Conservation (phyloP, 2,888 invertebrate genomes). For the Orchesella flavescens region DNA sequence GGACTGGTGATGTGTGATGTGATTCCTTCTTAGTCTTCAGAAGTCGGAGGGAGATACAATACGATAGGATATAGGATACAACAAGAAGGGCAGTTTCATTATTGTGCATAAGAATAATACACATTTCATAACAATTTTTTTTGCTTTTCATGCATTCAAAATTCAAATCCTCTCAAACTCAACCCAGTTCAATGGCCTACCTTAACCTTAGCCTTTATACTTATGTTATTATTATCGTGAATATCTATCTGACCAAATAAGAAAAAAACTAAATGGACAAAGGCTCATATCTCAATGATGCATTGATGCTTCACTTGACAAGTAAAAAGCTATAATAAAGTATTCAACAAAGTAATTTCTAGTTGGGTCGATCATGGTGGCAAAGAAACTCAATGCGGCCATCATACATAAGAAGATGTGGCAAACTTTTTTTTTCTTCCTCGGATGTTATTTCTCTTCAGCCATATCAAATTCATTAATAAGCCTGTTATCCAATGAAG, state of each 20-base stretch:
- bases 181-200: constrained; percentile 53
- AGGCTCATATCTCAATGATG: constrained; percentile 45
- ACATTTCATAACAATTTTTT: constrained; percentile 14
- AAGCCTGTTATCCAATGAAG: constrained; percentile 43
- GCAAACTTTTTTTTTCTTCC: constrained; percentile 7
- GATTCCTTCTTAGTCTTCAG: constrained; percentile 10
- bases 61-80: neutral
- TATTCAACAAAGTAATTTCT: constrained; percentile 38
- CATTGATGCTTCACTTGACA: constrained; percentile 35
- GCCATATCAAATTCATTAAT: constrained; percentile 55
- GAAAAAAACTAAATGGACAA: constrained; percentile 18
- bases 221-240: constrained; percentile 10
- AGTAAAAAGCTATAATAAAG: constrained; percentile 16
- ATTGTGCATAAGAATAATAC: constrained; percentile 9
- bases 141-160: neutral
- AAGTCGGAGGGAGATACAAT: too few relatives aligned
- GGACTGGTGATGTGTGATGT: neutral
- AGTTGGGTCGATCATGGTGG: constrained; percentile 30
- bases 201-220: constrained; percentile 54
- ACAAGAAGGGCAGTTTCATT: constrained; percentile 24
- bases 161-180: neutral
- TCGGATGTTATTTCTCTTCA: constrained; percentile 32
- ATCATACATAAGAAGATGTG: neutral
- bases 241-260: constrained; percentile 36
- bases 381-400: constrained; percentile 2